A percentile compares a stretch with the other conserved stretches of the same genome.
Evolutionary conservation across 2,797 vertebrate genomes (phyloP).

Genomic region (Alca torda): DNA sequence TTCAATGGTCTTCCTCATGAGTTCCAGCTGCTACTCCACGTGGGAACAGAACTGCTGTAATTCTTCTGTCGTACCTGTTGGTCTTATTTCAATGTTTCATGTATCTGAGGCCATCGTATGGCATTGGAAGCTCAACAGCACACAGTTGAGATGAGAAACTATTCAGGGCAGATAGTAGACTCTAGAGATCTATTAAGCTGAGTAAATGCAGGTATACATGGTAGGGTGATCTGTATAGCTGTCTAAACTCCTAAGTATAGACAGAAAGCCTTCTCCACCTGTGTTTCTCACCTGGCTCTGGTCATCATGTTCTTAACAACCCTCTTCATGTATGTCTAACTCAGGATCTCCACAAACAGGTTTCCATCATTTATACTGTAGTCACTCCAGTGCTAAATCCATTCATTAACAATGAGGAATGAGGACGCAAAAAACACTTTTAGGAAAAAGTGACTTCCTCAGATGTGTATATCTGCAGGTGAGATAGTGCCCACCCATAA

Average conservation of each 20-base stretch:
- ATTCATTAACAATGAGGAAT: not conserved
- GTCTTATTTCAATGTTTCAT: not conserved
- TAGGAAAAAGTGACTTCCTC: too few relatives aligned
- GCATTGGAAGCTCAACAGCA: not conserved
- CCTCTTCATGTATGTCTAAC: not conserved
- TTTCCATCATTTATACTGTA: conserved; percentile 35
- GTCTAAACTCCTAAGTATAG: not conserved
- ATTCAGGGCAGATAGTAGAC: not conserved
- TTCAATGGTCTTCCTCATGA: not conserved
- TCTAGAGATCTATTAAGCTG: not conserved
- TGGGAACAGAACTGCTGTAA: not conserved
- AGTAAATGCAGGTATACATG: not conserved
- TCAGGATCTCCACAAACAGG: conserved; percentile 25
- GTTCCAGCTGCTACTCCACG: not conserved
- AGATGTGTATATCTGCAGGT: too few relatives aligned
- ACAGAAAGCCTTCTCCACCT: too few relatives aligned
- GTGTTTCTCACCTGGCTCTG: too few relatives aligned
- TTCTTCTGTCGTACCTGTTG: not conserved
- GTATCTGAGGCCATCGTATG: not conserved
- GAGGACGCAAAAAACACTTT: too few relatives aligned
- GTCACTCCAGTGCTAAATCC: conserved; percentile 59
- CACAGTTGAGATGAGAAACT: not conserved
- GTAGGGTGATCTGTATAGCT: not conserved
- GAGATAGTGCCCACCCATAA: not conserved
- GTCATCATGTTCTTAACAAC: too few relatives aligned